These are phyloP conservation scores for Drosophila asahinai DNA, from an alignment of 1,140 invertebrate genomes.

Conservation along the genomic window DNA sequence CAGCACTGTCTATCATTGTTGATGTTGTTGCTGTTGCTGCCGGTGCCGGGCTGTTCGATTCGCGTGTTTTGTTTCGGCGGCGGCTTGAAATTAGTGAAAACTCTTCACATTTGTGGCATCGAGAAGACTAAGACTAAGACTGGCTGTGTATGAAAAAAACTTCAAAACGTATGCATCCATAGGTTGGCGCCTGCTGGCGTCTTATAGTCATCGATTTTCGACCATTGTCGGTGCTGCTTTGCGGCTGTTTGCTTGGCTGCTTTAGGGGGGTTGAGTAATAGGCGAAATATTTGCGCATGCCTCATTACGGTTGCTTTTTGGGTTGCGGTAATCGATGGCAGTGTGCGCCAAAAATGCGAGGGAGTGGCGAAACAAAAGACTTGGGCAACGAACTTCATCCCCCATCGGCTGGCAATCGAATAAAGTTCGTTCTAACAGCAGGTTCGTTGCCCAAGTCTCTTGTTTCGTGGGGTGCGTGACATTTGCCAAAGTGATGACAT, in stretches of 20 bases:
- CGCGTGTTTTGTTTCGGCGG: conserved; percentile 79
- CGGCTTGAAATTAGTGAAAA: conserved; percentile 80
- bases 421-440: conserved; percentile 9
- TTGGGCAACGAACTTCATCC: conserved; percentile 66
- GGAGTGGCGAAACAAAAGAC: conserved; percentile 80
- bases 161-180: conserved; percentile 67
- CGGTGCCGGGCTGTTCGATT: conserved; percentile 63
- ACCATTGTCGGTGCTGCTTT: conserved; percentile 46
- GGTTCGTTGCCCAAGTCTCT: conserved; percentile 36
- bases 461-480: conserved; percentile 48
- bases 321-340: conserved; percentile 74
- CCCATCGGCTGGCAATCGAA: background rate
- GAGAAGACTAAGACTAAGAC: conserved; percentile 56
- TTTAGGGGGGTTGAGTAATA: conserved; percentile 69
- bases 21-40: conserved; percentile 46
- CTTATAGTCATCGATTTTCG: conserved; percentile 75
- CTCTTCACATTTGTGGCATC: conserved; percentile 68
- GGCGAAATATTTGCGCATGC: conserved; percentile 80
- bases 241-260: conserved; percentile 48
- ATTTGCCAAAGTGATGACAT: conserved; percentile 59
- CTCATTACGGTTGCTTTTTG: conserved; percentile 75
- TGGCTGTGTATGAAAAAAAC: conserved; percentile 45
- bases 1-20: conserved; percentile 77
- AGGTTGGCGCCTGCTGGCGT: conserved; percentile 67
- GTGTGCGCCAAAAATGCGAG: conserved; percentile 71